Conservation (phyloP, 2,888 invertebrate genomes). For the Erebia aethiops region DNA sequence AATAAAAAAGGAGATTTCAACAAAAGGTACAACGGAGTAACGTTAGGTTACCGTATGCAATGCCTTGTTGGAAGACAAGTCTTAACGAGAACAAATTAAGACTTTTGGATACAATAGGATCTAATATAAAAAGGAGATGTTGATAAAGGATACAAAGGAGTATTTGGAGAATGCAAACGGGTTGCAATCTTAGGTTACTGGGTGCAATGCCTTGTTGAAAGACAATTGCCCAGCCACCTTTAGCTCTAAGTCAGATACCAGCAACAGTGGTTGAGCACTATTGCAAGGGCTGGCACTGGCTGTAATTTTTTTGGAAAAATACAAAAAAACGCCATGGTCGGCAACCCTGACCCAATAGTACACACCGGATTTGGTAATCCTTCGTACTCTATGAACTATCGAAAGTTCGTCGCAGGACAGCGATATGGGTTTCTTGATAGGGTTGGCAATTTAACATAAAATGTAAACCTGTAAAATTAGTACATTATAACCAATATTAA, state of each 20-base stretch:
- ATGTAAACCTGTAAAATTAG: conserved; percentile 62
- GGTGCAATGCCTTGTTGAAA: conserved; percentile 81
- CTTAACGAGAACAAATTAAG: too few relatives aligned
- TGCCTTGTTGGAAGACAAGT: conserved; percentile 80
- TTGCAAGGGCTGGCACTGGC: conserved; percentile 63
- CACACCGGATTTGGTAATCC: conserved; percentile 65
- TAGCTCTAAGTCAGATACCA: conserved; percentile 68
- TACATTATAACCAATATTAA: not conserved
- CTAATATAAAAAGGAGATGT: too few relatives aligned
- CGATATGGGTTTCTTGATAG: conserved; percentile 70
- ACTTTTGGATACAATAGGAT: not conserved
- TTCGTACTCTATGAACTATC: conserved; percentile 74
- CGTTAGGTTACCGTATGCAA: conserved; percentile 68
- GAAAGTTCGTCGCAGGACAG: conserved; percentile 58
- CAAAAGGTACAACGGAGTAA: conserved; percentile 2
- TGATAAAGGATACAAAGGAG: not conserved
- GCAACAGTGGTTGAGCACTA: conserved; percentile 77
- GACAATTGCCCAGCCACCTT: conserved; percentile 76
- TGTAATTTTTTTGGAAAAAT: conserved; percentile 49
- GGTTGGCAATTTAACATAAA: conserved; percentile 48
- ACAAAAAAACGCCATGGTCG: conserved; percentile 57
- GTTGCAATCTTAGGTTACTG: conserved; percentile 57
- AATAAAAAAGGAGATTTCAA: not conserved
- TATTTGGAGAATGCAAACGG: conserved; percentile 15
- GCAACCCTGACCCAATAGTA: conserved; percentile 67